Evolutionary conservation across 2,888 invertebrate genomes (phyloP), one percentile per base, ranked within the genome.

Genomic region (Xanthia togata): DNA sequence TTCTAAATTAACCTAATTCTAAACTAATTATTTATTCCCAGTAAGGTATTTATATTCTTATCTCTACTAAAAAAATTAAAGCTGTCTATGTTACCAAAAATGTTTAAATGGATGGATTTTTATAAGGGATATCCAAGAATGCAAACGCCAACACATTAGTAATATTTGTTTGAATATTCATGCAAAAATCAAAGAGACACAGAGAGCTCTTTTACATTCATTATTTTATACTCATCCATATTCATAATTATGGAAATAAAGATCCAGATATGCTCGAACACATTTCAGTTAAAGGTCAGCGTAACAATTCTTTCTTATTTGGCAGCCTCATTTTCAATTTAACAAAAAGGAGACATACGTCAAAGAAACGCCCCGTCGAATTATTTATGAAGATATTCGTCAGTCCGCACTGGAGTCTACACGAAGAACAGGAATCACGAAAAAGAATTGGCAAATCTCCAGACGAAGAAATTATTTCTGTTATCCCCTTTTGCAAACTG

Each of bases 231-330:
- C 26, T 64, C n/a, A 35, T 38, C 35, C 23, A 62, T 23, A 64
- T 41, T 44, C 14, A n/a, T 38, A 0, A 63, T 62, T 38, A 38
- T 38, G 14, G 38, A n/a, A 38, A n/a, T 63, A n/a, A 14, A n/a
- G 14, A 63, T 14, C 62, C 38, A 38, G 8, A n/a, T n/a, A 63
- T n/a, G 14, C 38, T 99, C 99, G 95, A 99, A 99, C 23, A 99
- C 99, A 92, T 98, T 98, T 98, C 98, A 83, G 98, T 98, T 79
- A 99, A 96, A 55, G n/a, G 44, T 62, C 63, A 53, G 31, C 50
- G 4, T 50, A 8, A 64, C 31, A 59, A 41, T 59, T 63, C 6
- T 38, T 57, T 31, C 17, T 59, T 38, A 60, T 70, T 59, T 47
- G 4, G 26, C 35, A 41, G 35, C 23, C 23, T 74, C 26, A 67